Evolutionary conservation across 2,888 invertebrate genomes (phyloP), one percentile per base, ranked within the genome.

Genomic region (Tuta absoluta): DNA sequence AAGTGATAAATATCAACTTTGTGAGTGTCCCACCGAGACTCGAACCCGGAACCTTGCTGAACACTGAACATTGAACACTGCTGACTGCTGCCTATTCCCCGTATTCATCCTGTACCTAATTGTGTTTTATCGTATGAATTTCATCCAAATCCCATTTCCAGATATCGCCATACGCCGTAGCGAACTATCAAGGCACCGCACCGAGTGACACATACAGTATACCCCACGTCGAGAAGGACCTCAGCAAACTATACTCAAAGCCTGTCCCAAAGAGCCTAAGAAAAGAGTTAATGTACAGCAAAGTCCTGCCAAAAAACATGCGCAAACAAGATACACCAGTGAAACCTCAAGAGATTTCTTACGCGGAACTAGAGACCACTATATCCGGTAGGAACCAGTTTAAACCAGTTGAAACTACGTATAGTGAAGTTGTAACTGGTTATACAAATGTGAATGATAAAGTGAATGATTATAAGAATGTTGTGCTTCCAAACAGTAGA

Each of bases 211-310:
- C 37, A 0, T 63, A 63, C 45, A 63, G 63, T 21, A 45, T 28
- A 0, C 63, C 63, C 7, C 57, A 65, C 37, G 38, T n/a, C 0
- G 64, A 65, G 3, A 59, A 41, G 5, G 60, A 63, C 38, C n/a
- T 64, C 8, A 63, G 61, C 4, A 65, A 66, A 0, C 37, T 71
- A 11, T 71, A 71, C 24, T 61, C 71, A 0, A 57, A 65, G 19
- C 71, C 71, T 2, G 23, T 64, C 0, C 67, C 71, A 0, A 71
- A 69, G 48, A 49, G 4, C 12, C 38, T 37, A 23, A 56, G 69
- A 33, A 65, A 64, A 12, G 19, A 58, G 14, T 12, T 8, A 2
- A 33, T 63, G 23, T 63, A 63, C 19, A 33, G 33, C 14, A 23
- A 59, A 58, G 21, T 24, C 8, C 8, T 63, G 45, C 63, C 63